Percentiles rank a stretch among this genome's conserved stretches.
Conservation (phyloP, 1,140 invertebrate genomes). For the Mizuhopecten yessoensis region DNA sequence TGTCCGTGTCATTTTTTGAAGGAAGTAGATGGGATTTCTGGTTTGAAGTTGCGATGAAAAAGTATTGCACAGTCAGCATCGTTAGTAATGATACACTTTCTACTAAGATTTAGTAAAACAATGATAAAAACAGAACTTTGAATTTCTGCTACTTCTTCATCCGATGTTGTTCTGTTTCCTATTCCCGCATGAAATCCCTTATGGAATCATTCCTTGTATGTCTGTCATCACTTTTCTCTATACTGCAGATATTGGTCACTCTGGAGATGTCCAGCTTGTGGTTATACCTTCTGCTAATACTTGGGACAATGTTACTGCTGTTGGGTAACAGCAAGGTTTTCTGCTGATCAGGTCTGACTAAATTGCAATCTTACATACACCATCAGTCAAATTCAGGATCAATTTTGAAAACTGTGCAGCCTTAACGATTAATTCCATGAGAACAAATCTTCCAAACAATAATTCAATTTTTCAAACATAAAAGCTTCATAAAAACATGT, state of each 20-base stretch:
- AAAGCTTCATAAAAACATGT: background rate
- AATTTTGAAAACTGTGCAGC: too few relatives aligned
- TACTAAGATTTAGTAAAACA: background rate
- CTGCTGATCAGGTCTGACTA: background rate
- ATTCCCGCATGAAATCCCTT: too few relatives aligned
- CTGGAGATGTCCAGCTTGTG: background rate
- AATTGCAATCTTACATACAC: too few relatives aligned
- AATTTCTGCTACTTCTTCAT: slow-evolving; percentile 21
- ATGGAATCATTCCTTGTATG: background rate
- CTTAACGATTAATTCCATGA: too few relatives aligned
- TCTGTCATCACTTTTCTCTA: background rate
- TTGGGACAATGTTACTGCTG: background rate
- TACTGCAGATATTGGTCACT: background rate
- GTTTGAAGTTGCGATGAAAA: background rate
- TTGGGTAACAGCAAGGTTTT: background rate
- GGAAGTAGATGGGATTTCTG: background rate
- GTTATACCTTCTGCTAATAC: background rate
- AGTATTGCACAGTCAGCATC: background rate
- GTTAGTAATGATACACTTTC: background rate
- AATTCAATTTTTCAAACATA: background rate
- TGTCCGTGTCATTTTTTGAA: background rate
- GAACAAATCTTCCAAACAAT: background rate
- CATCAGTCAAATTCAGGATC: too few relatives aligned
- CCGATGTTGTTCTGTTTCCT: background rate
- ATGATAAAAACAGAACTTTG: background rate